Percentiles rank a stretch among this genome's conserved stretches.
These are phyloP conservation scores for Cheilosia vulpina DNA, from an alignment of 2,888 invertebrate genomes.

Conservation along the genomic window DNA sequence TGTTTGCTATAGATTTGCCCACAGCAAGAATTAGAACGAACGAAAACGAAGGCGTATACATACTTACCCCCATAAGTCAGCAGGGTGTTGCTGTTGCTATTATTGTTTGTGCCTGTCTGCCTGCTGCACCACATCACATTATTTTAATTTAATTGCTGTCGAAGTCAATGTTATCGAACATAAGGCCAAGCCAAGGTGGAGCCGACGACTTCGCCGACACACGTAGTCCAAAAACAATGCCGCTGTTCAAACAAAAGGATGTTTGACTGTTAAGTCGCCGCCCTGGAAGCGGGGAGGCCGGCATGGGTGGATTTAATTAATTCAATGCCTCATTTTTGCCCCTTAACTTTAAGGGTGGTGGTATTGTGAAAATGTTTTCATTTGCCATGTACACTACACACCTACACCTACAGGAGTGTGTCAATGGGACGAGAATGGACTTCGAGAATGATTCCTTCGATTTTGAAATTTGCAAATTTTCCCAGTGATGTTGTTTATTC, in stretches of 20 bases:
- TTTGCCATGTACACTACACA: slow-evolving; percentile 62
- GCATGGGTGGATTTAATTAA: slow-evolving; percentile 67
- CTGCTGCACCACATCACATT: slow-evolving; percentile 60
- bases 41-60: slow-evolving; percentile 3
- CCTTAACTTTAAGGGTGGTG: background rate
- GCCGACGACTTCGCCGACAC: slow-evolving; percentile 4
- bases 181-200: slow-evolving; percentile 70
- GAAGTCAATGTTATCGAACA: slow-evolving; percentile 74
- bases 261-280: slow-evolving; percentile 45
- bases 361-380: slow-evolving; percentile 68
- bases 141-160: slow-evolving; percentile 75
- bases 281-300: background rate
- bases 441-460: slow-evolving; percentile 23
- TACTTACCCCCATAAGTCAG: slow-evolving; percentile 8
- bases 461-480: slow-evolving; percentile 12
- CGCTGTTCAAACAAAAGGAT: slow-evolving; percentile 62
- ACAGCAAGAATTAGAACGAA: slow-evolving; percentile 15
- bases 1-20: slow-evolving; percentile 71
- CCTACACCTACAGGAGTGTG: slow-evolving; percentile 60
- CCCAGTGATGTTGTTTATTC: background rate
- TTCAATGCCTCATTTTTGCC: slow-evolving; percentile 56
- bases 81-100: background rate
- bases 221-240: slow-evolving; percentile 40
- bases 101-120: slow-evolving; percentile 36
- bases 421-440: slow-evolving; percentile 27